phyloP scores from a whole-genome alignment of 2,113 vertebrate species.

The Rattus rattus region DNA sequence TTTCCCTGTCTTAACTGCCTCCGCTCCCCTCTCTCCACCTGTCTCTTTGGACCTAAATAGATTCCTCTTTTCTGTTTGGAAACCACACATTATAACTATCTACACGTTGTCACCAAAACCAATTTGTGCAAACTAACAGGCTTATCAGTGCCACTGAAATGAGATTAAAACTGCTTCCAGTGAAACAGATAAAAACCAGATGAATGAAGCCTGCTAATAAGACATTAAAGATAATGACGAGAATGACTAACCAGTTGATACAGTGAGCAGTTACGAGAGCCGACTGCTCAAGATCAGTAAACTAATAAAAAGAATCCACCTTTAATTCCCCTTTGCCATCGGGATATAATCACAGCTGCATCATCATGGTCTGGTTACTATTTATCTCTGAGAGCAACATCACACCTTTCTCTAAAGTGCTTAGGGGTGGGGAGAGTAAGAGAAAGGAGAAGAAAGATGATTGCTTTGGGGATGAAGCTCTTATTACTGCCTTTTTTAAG shows the following conservation, averaged over 20 bases:
- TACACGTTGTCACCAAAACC: constrained; percentile 72
- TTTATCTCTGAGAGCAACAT: constrained; percentile 75
- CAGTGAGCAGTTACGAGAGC: constrained; percentile 45
- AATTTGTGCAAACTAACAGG: constrained; percentile 69
- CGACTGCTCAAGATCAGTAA: constrained; percentile 31
- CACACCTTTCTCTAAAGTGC: constrained; percentile 73
- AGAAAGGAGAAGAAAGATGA: background rate
- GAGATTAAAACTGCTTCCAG: constrained; percentile 76
- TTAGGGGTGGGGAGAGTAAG: background rate
- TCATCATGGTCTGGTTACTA: constrained; percentile 68
- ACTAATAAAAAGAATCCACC: constrained; percentile 59
- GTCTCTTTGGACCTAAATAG: constrained; percentile 29
- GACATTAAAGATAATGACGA: constrained; percentile 64
- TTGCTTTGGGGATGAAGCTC: background rate
- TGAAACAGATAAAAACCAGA: constrained; percentile 71
- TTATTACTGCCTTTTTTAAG: constrained; percentile 59
- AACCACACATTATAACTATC: constrained; percentile 63
- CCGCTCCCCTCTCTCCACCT: constrained; percentile 23
- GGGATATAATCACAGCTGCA: constrained; percentile 68
- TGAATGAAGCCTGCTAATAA: constrained; percentile 73
- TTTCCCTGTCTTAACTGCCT: background rate
- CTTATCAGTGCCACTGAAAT: constrained; percentile 65
- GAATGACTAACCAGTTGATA: constrained; percentile 40
- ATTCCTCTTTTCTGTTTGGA: constrained; percentile 65
- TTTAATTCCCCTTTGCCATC: constrained; percentile 67